Conservation (phyloP, 2,888 invertebrate genomes). For the Macrophya alboannulata region DNA sequence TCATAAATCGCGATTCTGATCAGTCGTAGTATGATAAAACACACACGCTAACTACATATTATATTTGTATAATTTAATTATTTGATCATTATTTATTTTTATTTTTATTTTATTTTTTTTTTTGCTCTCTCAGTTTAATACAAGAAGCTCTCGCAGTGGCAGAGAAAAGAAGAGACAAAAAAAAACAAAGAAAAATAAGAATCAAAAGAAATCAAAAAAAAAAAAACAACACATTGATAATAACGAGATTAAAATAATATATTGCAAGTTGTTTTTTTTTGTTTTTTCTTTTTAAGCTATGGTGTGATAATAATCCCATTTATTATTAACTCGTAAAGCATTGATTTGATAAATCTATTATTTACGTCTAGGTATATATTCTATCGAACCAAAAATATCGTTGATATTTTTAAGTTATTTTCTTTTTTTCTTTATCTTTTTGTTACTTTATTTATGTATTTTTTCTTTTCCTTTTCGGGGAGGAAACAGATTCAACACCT, state of each 20-base stretch:
- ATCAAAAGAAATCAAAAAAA: neutral
- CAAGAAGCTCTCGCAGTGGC: constrained; percentile 24
- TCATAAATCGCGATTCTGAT: neutral
- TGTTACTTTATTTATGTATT: neutral
- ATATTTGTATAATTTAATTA: constrained; percentile 21
- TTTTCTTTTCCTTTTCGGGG: neutral
- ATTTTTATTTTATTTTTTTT: too few relatives aligned
- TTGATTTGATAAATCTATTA: neutral
- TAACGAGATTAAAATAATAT: neutral
- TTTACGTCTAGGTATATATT: neutral
- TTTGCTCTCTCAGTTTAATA: neutral
- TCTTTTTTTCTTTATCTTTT: neutral
- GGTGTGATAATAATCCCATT: neutral
- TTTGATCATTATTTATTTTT: constrained; percentile 23
- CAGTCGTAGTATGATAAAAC: neutral
- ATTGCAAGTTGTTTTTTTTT: neutral
- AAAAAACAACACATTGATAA: neutral
- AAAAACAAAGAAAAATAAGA: neutral
- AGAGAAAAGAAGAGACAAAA: neutral
- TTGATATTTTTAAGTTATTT: neutral
- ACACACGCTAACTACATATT: neutral
- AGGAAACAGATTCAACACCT: constrained; percentile 29
- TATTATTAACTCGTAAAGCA: constrained; percentile 5
- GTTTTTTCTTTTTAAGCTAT: neutral
- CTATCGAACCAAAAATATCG: neutral